Evolutionary conservation across 2,797 vertebrate species (phyloP), one percentile per base, ranked within the genome.

Genomic region (Taenioides sp.): DNA sequence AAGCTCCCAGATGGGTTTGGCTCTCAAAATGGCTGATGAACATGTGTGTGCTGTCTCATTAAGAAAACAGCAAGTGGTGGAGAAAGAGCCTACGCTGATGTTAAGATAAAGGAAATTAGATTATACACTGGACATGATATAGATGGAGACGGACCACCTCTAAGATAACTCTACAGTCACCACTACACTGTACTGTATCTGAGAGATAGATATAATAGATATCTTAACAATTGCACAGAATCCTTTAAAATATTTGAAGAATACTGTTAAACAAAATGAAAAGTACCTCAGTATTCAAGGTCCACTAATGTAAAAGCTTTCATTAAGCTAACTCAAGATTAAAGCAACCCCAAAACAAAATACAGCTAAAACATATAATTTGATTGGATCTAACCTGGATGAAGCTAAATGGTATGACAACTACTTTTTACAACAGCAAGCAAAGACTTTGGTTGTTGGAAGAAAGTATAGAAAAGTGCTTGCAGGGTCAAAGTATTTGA

Each of bases 1-100:
- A 78, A 73, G 52, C 72, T 68, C 84, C 76, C 83, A 86, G 84
- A 85, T 84, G 80, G 80, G 76, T 78, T 72, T 64, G 54, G 57
- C 76, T 84, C 64, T 80, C 14, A 49, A 82, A 84, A 79, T 73
- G 71, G 69, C 59, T 71, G 76, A 37, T 76, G 70, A 81, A 77
- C 61, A 75, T 49, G 73, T 72, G 62, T 57, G 58, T 28, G 77
- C 37, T 60, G 28, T 52, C 54, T 73, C 67, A 70, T n/a, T 12
- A 62, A 77, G 49, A 67, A 57, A 67, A 63, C 49, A 40, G 65
- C 31, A 60, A 78, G 58, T n/a, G 34, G 57, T 25, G 37, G 55
- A 69, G 50, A 68, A 34, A 47, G 20, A 23, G 60, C 47, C 72
- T 79, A 40, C 63, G 72, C 66, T 68, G 75, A 75, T 37, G 75